phyloP scores from a whole-genome alignment of 2,888 invertebrate genomes.

The Mimachlamys varia region DNA sequence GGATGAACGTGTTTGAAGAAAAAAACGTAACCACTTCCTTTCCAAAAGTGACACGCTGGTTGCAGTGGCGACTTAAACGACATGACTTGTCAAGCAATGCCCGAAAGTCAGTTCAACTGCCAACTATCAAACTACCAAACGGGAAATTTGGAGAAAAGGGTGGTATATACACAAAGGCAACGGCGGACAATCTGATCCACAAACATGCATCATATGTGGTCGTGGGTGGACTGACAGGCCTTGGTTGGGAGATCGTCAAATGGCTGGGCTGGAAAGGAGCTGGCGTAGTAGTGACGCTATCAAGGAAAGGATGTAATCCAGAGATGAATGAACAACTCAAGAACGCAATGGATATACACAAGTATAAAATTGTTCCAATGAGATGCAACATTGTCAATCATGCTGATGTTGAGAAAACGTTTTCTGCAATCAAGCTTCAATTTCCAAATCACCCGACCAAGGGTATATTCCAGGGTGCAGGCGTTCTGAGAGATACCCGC shows the following conservation, averaged over 20 bases:
- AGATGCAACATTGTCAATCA: conserved; percentile 62
- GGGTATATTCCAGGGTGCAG: conserved; percentile 67
- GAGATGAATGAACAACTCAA: conserved; percentile 53
- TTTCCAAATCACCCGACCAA: conserved; percentile 48
- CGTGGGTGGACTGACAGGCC: conserved; percentile 70
- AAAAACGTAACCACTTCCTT: neutral
- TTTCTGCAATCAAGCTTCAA: conserved; percentile 48
- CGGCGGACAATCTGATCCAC: conserved; percentile 41
- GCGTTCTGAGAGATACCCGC: conserved; percentile 55
- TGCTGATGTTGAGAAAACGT: conserved; percentile 49
- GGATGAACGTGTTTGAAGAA: neutral
- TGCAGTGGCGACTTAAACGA: neutral
- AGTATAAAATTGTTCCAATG: conserved; percentile 54
- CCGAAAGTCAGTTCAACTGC: no score
- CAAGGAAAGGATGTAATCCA: conserved; percentile 54
- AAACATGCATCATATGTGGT: conserved; percentile 64
- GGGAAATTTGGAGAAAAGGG: neutral
- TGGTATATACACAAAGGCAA: neutral
- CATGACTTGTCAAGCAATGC: neutral
- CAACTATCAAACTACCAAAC: neutral
- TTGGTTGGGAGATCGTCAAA: conserved; percentile 69
- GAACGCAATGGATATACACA: conserved; percentile 43
- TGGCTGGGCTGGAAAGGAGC: conserved; percentile 63
- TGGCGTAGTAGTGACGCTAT: conserved; percentile 61
- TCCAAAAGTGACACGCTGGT: neutral